phyloP scores from a whole-genome alignment of 2,888 invertebrate species.

The Timema cristinae region DNA sequence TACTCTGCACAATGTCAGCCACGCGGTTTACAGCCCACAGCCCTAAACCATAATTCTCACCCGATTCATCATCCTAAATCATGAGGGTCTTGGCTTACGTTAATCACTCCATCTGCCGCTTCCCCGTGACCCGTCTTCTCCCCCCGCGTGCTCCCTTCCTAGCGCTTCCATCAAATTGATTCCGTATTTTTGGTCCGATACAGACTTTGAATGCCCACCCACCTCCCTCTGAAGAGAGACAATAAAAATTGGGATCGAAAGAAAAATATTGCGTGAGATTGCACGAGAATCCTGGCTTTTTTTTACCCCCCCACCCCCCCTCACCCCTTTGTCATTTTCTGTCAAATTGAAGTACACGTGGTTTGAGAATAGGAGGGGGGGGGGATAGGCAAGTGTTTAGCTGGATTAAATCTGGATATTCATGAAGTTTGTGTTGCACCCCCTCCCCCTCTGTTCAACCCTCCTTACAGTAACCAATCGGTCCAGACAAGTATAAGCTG shows the following conservation, averaged over 20 bases:
- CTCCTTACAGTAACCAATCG: background rate
- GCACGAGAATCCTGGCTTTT: conserved; percentile 2
- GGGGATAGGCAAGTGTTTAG: background rate
- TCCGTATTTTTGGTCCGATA: conserved; percentile 9
- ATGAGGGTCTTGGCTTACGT: conserved; percentile 6
- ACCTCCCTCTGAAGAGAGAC: background rate
- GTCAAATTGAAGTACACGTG: background rate
- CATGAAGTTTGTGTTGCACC: conserved; percentile 27
- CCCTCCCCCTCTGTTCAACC: conserved; percentile 2
- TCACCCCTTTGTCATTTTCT: background rate
- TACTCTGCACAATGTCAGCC: background rate
- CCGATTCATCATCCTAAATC: conserved; percentile 1
- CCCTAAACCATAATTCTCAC: background rate
- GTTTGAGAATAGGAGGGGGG: background rate
- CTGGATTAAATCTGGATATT: conserved; percentile 32
- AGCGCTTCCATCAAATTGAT: background rate
- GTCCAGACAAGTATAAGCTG: conserved; percentile 8
- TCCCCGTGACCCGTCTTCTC: background rate
- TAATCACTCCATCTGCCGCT: conserved; percentile 1
- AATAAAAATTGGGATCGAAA: no score
- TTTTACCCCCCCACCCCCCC: background rate
- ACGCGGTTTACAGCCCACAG: background rate
- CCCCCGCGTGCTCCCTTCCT: no score
- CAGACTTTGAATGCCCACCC: background rate
- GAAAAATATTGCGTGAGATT: background rate